Percentiles rank a stretch among this genome's conserved stretches.
These are phyloP conservation scores for Heliconius congener DNA, from an alignment of 1,140 invertebrate genomes.

Conservation along the genomic window DNA sequence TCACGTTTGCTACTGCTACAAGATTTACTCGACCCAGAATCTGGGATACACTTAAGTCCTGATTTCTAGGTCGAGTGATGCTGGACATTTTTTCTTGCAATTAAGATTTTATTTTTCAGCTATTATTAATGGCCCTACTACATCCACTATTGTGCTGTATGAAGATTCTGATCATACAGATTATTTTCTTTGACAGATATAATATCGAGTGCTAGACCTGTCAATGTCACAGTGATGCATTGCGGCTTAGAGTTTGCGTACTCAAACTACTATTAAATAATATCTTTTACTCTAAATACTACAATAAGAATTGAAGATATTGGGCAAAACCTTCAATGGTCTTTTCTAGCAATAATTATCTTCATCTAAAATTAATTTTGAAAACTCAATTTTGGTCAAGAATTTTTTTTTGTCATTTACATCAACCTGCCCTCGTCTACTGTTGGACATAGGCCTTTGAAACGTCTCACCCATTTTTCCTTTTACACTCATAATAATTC, in stretches of 20 bases:
- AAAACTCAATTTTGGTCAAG: no score
- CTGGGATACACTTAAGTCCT: slow-evolving; percentile 23
- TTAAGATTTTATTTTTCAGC: background rate
- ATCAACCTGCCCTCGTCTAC: no score
- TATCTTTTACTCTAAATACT: background rate
- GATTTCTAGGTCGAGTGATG: slow-evolving; percentile 36
- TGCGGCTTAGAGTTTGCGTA: slow-evolving; percentile 55
- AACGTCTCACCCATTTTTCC: no score
- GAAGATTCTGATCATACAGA: background rate
- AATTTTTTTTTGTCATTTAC: no score
- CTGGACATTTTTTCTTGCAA: slow-evolving; percentile 11
- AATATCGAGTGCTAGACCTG: background rate
- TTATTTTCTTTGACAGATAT: background rate
- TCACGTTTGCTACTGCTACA: slow-evolving; percentile 15
- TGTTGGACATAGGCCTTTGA: no score
- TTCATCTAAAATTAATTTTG: no score
- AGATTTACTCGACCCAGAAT: slow-evolving; percentile 38
- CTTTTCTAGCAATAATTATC: background rate
- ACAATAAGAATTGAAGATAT: background rate
- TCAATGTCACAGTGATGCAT: slow-evolving; percentile 58
- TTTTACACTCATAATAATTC: background rate
- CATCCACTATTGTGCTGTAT: background rate
- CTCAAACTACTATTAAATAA: slow-evolving; percentile 21
- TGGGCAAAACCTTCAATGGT: background rate
- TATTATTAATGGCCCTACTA: background rate